A percentile compares a stretch with the other conserved stretches of the same genome.
phyloP scores from a whole-genome alignment of 2,113 vertebrate genomes.

The Lophura nycthemera region DNA sequence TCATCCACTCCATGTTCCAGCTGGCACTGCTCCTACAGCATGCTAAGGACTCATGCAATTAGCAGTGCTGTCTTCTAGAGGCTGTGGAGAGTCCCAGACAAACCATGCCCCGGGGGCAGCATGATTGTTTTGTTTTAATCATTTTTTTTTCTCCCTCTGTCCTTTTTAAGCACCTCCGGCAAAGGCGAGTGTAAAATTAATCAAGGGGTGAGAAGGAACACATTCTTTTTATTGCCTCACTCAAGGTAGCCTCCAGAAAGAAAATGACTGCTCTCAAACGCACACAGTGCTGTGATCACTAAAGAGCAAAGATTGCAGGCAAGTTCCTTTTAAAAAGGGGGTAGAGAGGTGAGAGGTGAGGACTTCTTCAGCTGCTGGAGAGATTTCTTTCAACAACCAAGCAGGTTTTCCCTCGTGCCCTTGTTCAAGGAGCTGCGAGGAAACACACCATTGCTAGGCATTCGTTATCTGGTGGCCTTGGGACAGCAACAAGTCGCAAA shows the following conservation, averaged over 20 bases:
- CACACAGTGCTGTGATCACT: not conserved
- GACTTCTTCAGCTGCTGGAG: not conserved
- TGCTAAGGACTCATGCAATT: not conserved
- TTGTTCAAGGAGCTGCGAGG: constrained; percentile 26
- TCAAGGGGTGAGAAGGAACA: not conserved
- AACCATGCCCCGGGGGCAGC: not conserved
- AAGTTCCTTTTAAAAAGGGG: not conserved
- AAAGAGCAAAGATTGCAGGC: not conserved
- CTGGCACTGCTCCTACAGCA: not conserved
- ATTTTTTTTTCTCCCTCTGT: not conserved
- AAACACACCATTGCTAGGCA: not conserved
- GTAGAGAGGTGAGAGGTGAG: not conserved
- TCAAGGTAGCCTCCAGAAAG: not conserved
- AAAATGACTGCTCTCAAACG: not conserved
- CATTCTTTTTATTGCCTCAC: not conserved
- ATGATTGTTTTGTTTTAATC: not conserved
- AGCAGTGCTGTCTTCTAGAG: not conserved
- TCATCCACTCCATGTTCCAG: not conserved
- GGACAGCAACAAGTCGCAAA: not conserved
- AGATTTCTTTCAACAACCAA: not conserved
- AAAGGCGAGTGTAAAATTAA: not conserved
- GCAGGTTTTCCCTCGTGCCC: not conserved
- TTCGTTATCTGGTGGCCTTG: constrained; percentile 8
- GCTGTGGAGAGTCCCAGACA: not conserved
- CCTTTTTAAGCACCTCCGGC: not conserved